A percentile compares a stretch with the other conserved stretches of the same genome.
Evolutionary conservation across 2,888 invertebrate species (phyloP).

Genomic region (Drosophila subquinaria): DNA sequence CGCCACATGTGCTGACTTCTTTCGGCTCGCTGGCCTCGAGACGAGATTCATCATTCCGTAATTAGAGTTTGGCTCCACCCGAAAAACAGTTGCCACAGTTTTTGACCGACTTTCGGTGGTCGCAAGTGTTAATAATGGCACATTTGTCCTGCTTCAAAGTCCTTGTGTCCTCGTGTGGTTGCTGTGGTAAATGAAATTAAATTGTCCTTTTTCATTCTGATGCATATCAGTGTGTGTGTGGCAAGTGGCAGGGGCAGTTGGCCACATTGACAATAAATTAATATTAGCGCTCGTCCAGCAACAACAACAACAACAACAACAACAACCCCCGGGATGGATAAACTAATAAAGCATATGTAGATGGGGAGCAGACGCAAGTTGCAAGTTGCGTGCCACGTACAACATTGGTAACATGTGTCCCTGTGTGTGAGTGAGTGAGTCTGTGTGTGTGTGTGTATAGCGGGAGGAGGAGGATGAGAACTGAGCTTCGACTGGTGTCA

Average conservation of each 20-base stretch:
- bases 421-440: slow-evolving; percentile 3
- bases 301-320: slow-evolving; percentile 16
- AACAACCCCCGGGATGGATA: slow-evolving; percentile 50
- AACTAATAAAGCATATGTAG: slow-evolving; percentile 77
- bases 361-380: slow-evolving; percentile 15
- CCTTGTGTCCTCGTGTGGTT: slow-evolving; percentile 1
- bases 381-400: slow-evolving; percentile 43
- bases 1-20: slow-evolving; percentile 50
- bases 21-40: slow-evolving; percentile 3
- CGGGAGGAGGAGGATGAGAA: neutral
- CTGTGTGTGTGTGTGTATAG: slow-evolving; percentile 10
- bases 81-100: slow-evolving; percentile 48
- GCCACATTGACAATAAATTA: slow-evolving; percentile 74
- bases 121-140: slow-evolving; percentile 79
- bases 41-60: slow-evolving; percentile 80
- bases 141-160: slow-evolving; percentile 34
- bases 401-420: slow-evolving; percentile 51
- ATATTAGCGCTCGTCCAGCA: slow-evolving; percentile 63
- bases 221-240: slow-evolving; percentile 57
- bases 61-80: slow-evolving; percentile 64
- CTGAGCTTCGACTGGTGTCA: slow-evolving; percentile 71
- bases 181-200: slow-evolving; percentile 73
- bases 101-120: slow-evolving; percentile 77
- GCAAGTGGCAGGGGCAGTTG: slow-evolving; percentile 15
- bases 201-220: slow-evolving; percentile 80